Evolutionary conservation across 35 echinoderm and acorn worm genomes (phyloP).

Genomic region (Heliocidaris tuberculata): DNA sequence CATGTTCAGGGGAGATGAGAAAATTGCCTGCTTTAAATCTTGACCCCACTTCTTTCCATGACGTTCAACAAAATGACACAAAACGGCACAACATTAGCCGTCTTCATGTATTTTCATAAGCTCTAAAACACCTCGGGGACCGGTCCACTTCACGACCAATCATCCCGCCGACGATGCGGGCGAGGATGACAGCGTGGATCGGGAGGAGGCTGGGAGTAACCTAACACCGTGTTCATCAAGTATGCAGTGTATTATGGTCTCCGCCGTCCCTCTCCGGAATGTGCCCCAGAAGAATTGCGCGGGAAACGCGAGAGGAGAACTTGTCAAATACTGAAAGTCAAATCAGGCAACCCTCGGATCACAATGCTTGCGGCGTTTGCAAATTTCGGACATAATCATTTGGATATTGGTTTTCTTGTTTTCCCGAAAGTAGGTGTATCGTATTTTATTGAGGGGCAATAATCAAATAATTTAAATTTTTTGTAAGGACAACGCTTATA

Average conservation of each 20-base stretch:
- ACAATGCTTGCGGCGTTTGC: neutral
- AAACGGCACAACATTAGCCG: neutral
- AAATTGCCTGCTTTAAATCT: neutral
- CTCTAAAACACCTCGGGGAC: neutral
- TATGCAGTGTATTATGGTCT: neutral
- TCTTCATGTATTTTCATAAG: neutral
- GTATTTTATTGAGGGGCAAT: neutral
- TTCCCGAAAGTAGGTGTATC: neutral
- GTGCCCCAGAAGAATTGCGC: neutral
- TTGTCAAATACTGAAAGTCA: neutral
- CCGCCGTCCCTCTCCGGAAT: neutral
- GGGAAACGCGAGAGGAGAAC: neutral
- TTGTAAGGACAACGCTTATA: neutral
- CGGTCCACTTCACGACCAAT: constrained; percentile 7
- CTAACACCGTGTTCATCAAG: neutral
- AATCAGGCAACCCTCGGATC: neutral
- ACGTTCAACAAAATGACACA: neutral
- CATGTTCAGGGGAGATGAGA: neutral
- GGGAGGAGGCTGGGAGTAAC: neutral
- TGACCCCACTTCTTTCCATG: neutral
- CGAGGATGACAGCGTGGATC: neutral
- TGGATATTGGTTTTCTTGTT: neutral
- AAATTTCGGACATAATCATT: neutral
- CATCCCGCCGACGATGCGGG: neutral
- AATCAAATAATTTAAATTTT: constrained; percentile 6